Conservation (phyloP, 2,888 invertebrate species). For the Drepana falcataria region DNA sequence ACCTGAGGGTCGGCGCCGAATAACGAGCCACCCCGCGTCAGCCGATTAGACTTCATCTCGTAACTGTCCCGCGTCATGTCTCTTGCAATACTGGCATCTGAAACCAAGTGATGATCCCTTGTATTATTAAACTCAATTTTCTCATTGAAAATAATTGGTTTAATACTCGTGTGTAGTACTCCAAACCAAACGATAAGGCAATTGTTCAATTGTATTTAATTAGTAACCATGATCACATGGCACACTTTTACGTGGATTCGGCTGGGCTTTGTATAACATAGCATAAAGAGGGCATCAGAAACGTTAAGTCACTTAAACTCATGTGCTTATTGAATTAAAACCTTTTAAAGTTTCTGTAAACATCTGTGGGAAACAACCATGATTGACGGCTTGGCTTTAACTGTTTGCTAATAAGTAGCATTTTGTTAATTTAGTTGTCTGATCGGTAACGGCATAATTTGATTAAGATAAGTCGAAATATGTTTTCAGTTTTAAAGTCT, state of each 20-base stretch:
- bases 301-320: conserved; percentile 31
- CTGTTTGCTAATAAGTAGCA: neutral
- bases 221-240: conserved; percentile 34
- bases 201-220: conserved; percentile 52
- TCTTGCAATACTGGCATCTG: conserved; percentile 67
- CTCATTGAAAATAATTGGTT: conserved; percentile 47
- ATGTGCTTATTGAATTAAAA: conserved; percentile 46
- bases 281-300: conserved; percentile 13
- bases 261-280: conserved; percentile 7
- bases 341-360: conserved; percentile 46
- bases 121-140: conserved; percentile 40
- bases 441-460: neutral
- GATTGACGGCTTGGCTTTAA: conserved; percentile 27
- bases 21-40: conserved; percentile 63
- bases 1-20: conserved; percentile 69
- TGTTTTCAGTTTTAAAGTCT: too few relatives aligned
- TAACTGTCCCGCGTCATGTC: conserved; percentile 66
- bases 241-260: conserved; percentile 18
- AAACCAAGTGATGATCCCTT: conserved; percentile 36
- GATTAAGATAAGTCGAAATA: too few relatives aligned
- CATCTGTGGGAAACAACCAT: conserved; percentile 51
- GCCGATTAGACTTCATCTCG: conserved; percentile 65
- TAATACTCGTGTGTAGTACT: conserved; percentile 35
- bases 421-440: neutral
- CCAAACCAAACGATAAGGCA: conserved; percentile 33